Conservation (phyloP, 2,888 invertebrate species). For the Mactromeris polynyma region DNA sequence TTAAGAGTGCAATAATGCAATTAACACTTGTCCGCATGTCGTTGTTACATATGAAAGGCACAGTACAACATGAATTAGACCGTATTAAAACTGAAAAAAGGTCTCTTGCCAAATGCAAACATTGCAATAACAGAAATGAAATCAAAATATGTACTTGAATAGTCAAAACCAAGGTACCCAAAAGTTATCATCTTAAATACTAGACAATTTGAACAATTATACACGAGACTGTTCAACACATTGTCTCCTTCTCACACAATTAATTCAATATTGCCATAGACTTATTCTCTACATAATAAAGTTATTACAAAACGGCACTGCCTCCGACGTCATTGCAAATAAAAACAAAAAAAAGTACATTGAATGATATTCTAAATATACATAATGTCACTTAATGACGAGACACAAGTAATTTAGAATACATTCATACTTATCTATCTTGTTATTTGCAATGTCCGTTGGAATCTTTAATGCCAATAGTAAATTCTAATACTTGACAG, state of each 20-base stretch:
- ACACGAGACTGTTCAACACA: background rate
- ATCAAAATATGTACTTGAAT: too few species aligned
- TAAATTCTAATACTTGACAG: too few species aligned
- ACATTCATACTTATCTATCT: too few species aligned
- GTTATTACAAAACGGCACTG: background rate
- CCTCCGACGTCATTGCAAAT: background rate
- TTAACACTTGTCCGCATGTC: background rate
- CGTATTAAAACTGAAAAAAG: background rate
- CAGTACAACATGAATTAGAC: background rate
- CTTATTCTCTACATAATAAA: background rate
- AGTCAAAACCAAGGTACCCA: background rate
- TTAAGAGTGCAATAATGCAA: background rate
- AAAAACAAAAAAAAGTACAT: background rate
- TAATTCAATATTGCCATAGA: background rate
- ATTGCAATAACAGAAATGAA: too few species aligned
- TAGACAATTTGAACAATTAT: background rate
- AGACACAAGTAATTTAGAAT: too few species aligned
- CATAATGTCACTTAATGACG: too few species aligned
- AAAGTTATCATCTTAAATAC: background rate
- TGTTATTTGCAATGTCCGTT: too few species aligned
- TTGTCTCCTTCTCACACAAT: background rate
- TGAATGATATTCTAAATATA: background rate
- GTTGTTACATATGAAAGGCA: background rate
- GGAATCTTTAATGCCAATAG: too few species aligned
- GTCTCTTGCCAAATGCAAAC: too few species aligned